phyloP scores from a whole-genome alignment of 37 sponge, comb jelly and placozoan species.

The Petrosia ficiformis region DNA sequence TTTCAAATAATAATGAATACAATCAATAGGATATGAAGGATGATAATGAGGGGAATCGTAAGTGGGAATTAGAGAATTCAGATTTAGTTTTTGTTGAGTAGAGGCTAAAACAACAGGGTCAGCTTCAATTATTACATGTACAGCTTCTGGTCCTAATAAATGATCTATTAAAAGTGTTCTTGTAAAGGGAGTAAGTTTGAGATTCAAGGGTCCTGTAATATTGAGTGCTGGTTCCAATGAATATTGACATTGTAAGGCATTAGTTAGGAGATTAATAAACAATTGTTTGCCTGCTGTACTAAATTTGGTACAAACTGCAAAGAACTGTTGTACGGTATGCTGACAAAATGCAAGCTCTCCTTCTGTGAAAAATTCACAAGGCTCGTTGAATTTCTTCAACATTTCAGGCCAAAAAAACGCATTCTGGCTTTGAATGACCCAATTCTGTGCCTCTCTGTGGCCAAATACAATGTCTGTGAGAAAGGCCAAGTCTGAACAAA shows the following conservation, averaged over 20 bases:
- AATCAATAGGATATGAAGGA: constrained; percentile 43
- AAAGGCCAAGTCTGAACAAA: constrained; percentile 38
- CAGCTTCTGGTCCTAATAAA: constrained; percentile 42
- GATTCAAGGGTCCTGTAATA: not conserved
- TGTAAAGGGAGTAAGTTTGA: constrained; percentile 45
- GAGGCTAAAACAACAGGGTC: not conserved
- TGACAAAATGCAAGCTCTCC: constrained; percentile 11
- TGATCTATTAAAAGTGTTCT: constrained; percentile 48
- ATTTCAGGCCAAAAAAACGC: not conserved
- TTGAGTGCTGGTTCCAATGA: not conserved
- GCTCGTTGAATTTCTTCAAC: not conserved
- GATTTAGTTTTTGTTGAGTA: constrained; percentile 1
- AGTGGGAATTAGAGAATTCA: constrained; percentile 31
- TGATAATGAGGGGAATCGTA: constrained; percentile 50
- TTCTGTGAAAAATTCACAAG: not conserved
- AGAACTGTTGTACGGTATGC: constrained; percentile 60
- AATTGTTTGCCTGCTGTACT: constrained; percentile 29
- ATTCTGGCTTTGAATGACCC: not conserved
- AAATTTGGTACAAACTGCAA: constrained; percentile 24
- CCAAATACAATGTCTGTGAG: constrained; percentile 44
- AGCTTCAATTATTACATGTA: constrained; percentile 36
- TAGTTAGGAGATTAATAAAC: constrained; percentile 38
- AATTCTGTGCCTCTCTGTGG: constrained; percentile 33
- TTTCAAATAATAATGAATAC: constrained; percentile 2
- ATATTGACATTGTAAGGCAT: constrained; percentile 9